Evolutionary conservation across 1,140 invertebrate species (phyloP).

Genomic region (Brachionus rubens): DNA sequence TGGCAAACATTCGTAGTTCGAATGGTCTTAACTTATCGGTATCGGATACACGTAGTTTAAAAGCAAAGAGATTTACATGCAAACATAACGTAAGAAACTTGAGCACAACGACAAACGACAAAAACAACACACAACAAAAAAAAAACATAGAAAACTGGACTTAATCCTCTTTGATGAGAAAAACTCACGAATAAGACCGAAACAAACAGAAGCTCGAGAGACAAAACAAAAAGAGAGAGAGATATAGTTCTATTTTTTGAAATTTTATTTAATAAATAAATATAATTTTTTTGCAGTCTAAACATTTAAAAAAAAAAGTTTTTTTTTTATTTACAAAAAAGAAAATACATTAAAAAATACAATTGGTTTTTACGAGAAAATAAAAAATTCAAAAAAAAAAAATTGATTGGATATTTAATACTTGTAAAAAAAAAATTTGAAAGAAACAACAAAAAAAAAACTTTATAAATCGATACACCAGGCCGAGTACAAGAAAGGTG

Average conservation of each 20-base stretch:
- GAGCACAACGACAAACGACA: conserved; percentile 24
- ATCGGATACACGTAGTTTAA: neutral
- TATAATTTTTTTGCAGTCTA: neutral
- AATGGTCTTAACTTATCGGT: conserved; percentile 37
- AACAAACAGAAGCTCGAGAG: neutral
- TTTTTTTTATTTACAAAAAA: conserved; percentile 13
- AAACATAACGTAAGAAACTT: conserved; percentile 31
- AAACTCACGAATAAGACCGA: conserved; percentile 23
- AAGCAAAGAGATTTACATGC: conserved; percentile 35
- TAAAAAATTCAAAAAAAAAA: neutral
- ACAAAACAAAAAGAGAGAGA: neutral
- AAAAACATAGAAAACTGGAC: neutral
- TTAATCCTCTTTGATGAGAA: conserved; percentile 33
- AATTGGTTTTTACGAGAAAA: neutral
- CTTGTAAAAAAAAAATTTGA: neutral
- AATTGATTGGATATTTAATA: conserved; percentile 13
- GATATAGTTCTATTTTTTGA: neutral
- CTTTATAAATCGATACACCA: neutral
- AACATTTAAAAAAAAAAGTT: neutral
- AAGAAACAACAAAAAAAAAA: neutral
- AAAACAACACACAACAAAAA: neutral
- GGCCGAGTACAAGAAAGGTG: neutral
- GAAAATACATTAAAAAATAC: neutral
- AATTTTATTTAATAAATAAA: conserved; percentile 39
- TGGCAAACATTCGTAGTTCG: conserved; percentile 8